A percentile compares a stretch with the other conserved stretches of the same genome.
phyloP scores from a whole-genome alignment of 2,888 invertebrate species.

The Hydrotaea cyrtoneurina region DNA sequence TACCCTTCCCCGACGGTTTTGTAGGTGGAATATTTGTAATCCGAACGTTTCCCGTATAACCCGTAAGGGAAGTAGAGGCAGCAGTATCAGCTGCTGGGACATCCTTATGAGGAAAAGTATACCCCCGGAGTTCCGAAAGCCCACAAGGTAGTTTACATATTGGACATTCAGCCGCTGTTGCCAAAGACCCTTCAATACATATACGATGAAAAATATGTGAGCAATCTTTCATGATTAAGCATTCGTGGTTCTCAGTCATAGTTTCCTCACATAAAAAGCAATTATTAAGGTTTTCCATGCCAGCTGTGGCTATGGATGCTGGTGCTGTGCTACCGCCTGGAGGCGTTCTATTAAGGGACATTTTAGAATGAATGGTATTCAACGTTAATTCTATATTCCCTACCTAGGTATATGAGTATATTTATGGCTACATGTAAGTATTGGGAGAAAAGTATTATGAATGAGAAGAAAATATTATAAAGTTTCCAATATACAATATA shows the following conservation, averaged over 20 bases:
- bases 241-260: neutral
- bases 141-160: slow-evolving; percentile 3
- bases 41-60: too few species aligned
- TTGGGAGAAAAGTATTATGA: too few species aligned
- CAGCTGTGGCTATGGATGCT: too few species aligned
- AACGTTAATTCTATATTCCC: too few species aligned
- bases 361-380: too few species aligned
- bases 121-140: neutral
- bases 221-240: neutral
- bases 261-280: neutral
- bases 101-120: neutral
- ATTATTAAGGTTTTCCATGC: neutral
- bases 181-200: neutral
- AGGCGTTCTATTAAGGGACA: too few species aligned
- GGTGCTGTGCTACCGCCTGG: too few species aligned
- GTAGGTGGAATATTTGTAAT: neutral
- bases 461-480: too few species aligned
- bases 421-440: too few species aligned
- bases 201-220: neutral
- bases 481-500: too few species aligned
- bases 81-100: neutral
- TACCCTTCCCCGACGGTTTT: neutral
- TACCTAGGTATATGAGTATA: too few species aligned
- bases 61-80: too few species aligned
- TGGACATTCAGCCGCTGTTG: neutral